Base-by-base conservation (phyloP, 2,797 vertebrate species). In the Protosalanx chinensis region DNA sequence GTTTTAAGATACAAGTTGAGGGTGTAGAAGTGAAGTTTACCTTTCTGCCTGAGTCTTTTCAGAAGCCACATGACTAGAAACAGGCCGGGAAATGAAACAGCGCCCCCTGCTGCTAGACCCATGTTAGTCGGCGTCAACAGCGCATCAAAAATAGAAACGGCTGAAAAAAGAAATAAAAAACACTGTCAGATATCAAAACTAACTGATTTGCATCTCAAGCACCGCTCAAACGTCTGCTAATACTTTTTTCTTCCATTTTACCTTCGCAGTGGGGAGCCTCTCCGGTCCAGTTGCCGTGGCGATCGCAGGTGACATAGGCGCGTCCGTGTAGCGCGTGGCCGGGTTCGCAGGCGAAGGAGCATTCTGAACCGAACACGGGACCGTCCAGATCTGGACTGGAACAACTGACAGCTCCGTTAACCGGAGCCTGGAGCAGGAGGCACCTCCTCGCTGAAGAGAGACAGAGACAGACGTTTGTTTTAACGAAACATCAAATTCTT, bases 251-350 rank as follows among this genome's bases (percentile, higher is more conserved):
- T 15, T 62, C 15, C 0, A 53, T 12, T 5, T 79, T 89, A 93
- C 92, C 91, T 88, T 82, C 65, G 67, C 94, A 96, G 18, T 72
- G 77, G 0, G 94, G 91, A 23, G 58, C 74, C 5, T 86, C 64
- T 79, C 30, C 85, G 0, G 90, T 91, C 94, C 94, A 95, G 23
- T 76, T 87, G 68, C 93, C 93, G 7, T 88, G 86, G 4, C 1
- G 75, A 79, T 53, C 79, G 65, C 94, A 95, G 18, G 67, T 73
- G 65, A 90, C 3, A 1, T 68, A 20, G 1, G 81, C 70, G 0
- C 85, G 74, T 8, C 93, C 92, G 0, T 82, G 63, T 67, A 93
- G 32, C 1, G 32, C 4, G 72, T 86, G 87, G 1, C 87, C 91
- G 70, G 88, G 71, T 0, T 73, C 0, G 13, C 94, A 95, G 29